phyloP scores from a whole-genome alignment of 2,113 vertebrate species.

The Lonchura striata region DNA sequence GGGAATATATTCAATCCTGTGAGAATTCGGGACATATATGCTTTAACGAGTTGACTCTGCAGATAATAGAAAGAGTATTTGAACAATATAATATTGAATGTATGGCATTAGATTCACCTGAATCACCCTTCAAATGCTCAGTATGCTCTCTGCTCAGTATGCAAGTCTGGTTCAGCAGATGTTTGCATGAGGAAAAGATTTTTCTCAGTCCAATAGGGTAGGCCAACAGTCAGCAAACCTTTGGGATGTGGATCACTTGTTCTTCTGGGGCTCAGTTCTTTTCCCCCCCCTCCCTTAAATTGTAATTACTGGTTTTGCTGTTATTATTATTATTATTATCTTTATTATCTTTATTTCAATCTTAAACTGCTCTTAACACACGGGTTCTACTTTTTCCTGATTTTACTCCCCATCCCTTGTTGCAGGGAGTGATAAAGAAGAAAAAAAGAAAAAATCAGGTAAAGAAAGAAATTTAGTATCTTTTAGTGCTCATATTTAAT shows the following conservation, averaged over 20 bases:
- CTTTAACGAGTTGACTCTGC: not conserved
- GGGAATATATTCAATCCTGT: not conserved
- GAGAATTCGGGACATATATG: not conserved
- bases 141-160: not conserved
- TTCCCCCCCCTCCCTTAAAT: not conserved
- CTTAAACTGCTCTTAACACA: not conserved
- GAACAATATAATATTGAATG: not conserved
- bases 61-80: not conserved
- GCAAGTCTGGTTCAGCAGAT: not conserved
- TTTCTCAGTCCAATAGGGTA: not conserved
- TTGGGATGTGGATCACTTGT: not conserved
- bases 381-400: rapidly evolving
- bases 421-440: not conserved
- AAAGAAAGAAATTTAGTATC: not conserved
- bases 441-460: not conserved
- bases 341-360: not conserved
- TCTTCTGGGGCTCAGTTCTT: not conserved
- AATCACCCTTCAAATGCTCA: not conserved
- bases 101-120: not conserved
- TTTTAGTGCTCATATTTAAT: not conserved
- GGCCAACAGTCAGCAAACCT: rapidly evolving
- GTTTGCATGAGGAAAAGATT: not conserved
- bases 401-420: not conserved
- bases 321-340: not conserved
- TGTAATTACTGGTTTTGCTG: not conserved